A percentile compares a stretch with the other conserved stretches of the same genome.
phyloP scores from a whole-genome alignment of 2,797 vertebrate species.

The Lutjanus argentimaculatus region DNA sequence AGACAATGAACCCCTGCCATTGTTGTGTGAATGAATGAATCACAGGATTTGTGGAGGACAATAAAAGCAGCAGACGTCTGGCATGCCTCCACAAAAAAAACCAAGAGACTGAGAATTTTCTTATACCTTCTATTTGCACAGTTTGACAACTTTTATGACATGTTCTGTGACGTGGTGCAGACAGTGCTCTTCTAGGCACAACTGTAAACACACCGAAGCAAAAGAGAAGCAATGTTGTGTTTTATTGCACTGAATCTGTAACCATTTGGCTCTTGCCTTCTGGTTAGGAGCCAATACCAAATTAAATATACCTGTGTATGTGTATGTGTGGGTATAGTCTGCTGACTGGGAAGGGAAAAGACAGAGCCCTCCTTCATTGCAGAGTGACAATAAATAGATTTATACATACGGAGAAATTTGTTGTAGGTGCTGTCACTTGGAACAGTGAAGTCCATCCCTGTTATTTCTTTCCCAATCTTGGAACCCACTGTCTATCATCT shows the following conservation, averaged over 20 bases:
- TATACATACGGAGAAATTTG: not conserved
- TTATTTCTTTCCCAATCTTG: not conserved
- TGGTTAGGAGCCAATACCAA: not conserved
- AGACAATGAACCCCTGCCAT: not conserved
- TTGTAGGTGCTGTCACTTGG: not conserved
- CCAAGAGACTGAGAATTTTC: not conserved
- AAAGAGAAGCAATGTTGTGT: not conserved
- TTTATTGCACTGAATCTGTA: not conserved
- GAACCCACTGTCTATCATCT: too few relatives aligned
- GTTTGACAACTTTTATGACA: not conserved
- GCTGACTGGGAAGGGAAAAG: not conserved
- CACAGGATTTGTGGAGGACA: not conserved
- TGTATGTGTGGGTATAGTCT: not conserved
- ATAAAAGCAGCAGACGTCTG: not conserved
- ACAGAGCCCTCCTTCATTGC: not conserved
- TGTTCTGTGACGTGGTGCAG: not conserved
- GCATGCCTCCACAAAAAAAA: not conserved
- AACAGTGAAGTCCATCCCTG: not conserved
- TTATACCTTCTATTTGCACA: not conserved
- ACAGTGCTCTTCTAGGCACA: not conserved
- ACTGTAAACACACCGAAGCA: not conserved
- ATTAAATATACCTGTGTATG: too few relatives aligned
- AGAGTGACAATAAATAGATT: not conserved
- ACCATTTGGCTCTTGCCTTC: not conserved
- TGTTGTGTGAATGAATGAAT: not conserved